Base-by-base conservation (phyloP, 2,113 vertebrate species). In the Delphinapterus leucas region DNA sequence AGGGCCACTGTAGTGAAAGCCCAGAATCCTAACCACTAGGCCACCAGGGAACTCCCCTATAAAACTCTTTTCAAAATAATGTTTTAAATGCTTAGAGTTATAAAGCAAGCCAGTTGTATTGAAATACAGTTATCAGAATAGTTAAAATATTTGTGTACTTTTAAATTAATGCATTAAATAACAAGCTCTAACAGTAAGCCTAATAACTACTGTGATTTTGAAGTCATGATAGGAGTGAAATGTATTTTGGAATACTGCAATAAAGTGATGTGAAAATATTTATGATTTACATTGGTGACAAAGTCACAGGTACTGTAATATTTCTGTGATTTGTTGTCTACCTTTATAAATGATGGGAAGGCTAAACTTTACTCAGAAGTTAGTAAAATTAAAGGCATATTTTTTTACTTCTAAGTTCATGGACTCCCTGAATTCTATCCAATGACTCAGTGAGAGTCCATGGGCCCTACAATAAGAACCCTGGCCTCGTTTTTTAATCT, bases 231-330 rank as follows among this genome's bases (percentile, higher is more conserved):
- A 84, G 20, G 20, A 83, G 38, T 92, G 87, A 92, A 87, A 77
- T 18, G 23, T 49, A 92, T 90, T 96, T 91, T n/a, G 38, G 25
- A 31, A 91, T n/a, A 71, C 15, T 58, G 17, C n/a, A 67, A 31
- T 91, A 80, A 88, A 70, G 31, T 76, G 41, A 93, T 80, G 76
- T 93, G 80, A 79, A 95, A 93, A 93, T 14, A 84, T 67, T 67
- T 67, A 77, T 55, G 61, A 58, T 63, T 90, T 84, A 53, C 88
- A 80, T 90, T 58, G 26, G 47, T 47, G 33, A 88, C 49, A 88
- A 96, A 87, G 28, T 96, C 81, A 80, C 17, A 92, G 38, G 13
- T 14, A 26, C 18, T 90, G 11, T 91, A 80, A 58, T 15, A n/a
- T 25, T 63, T 84, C 26, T 38, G 17, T 82, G 85, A 88, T 77